Base-by-base conservation (phyloP, 1,140 invertebrate genomes). In the Drosophila baimaii region DNA sequence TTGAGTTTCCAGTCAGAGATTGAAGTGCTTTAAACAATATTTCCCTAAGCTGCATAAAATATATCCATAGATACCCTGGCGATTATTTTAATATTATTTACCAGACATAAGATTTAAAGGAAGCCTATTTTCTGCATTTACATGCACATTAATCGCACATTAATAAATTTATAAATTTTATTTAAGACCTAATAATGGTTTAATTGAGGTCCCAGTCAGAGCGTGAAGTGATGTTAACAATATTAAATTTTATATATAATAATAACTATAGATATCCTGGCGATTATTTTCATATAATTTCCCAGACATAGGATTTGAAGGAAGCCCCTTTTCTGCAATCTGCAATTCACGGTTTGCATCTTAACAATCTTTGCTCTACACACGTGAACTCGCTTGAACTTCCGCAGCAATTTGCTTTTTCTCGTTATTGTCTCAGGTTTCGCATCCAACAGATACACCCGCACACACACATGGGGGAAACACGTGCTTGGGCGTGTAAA, bases 331-430 rank as follows among this genome's bases (percentile, higher is more conserved):
- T 57, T 19, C 31, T 15, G 31, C 5, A 39, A 23, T 27, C 12
- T 17, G 43, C 43, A 39, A 25, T 59, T 55, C 21, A 37, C 43
- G n/a, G n/a, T 51, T 31, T 64, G 41, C 39, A 52, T 51, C 31
- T 21, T 35, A 13, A 49, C 51, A 41, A 33, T 46, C 54, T 69
- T 44, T 79, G 56, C 15, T 62, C 27, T 76, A 8, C 68, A 58
- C 59, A 49, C 66, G 31, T 89, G 85, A 89, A 89, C 84, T 90
- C 74, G 41, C 73, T 89, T 89, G 84, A 89, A 89, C 84, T 89
- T 89, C 84, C 84, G 80, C 46, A 63, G 58, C 41, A 66, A 90
- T 69, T 82, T 73, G 39, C 68, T 58, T 58, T 54, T 81, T 77
- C 61, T 68, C 75, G 80, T 77, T 80, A 89, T 89, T 89, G 84